These are phyloP conservation scores for Helleia helle DNA, from an alignment of 2,888 invertebrate genomes.

Conservation along the genomic window DNA sequence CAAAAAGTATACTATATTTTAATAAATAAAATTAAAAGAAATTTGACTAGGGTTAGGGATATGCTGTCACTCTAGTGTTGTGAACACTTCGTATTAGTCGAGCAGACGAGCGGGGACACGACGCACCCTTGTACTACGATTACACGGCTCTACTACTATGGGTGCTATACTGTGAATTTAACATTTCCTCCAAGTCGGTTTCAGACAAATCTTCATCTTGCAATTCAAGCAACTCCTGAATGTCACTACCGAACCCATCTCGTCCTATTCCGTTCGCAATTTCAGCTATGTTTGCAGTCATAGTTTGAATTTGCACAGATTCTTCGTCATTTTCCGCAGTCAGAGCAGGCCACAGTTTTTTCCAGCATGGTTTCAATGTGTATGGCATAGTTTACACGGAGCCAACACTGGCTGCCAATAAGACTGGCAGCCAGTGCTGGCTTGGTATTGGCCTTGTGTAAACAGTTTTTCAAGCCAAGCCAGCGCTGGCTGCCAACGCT, in stretches of 20 bases:
- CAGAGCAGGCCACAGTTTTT: constrained; percentile 23
- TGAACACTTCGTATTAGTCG: too few relatives aligned
- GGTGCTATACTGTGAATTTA: constrained; percentile 21
- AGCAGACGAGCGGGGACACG: too few relatives aligned
- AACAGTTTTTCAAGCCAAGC: constrained; percentile 14
- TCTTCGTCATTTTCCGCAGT: constrained; percentile 22
- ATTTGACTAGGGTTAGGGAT: too few relatives aligned
- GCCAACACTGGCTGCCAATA: constrained; percentile 7
- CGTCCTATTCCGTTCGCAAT: constrained; percentile 27
- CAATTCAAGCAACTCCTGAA: constrained; percentile 24
- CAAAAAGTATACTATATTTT: too few relatives aligned
- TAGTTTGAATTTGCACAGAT: constrained; percentile 22
- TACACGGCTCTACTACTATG: too few relatives aligned
- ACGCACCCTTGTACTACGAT: too few relatives aligned
- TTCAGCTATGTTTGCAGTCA: constrained; percentile 24
- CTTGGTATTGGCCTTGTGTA: background rate
- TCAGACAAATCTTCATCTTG: constrained; percentile 27
- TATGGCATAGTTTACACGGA: too few relatives aligned
- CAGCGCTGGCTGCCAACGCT: too few relatives aligned
- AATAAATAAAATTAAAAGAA: too few relatives aligned
- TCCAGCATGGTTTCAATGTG: constrained; percentile 17
- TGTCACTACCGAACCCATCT: constrained; percentile 25
- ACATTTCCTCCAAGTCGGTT: constrained; percentile 28
- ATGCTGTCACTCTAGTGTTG: too few relatives aligned
- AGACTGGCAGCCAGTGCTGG: constrained; percentile 13